phyloP scores from a whole-genome alignment of 2,113 vertebrate species.

The Rhombomys opimus region DNA sequence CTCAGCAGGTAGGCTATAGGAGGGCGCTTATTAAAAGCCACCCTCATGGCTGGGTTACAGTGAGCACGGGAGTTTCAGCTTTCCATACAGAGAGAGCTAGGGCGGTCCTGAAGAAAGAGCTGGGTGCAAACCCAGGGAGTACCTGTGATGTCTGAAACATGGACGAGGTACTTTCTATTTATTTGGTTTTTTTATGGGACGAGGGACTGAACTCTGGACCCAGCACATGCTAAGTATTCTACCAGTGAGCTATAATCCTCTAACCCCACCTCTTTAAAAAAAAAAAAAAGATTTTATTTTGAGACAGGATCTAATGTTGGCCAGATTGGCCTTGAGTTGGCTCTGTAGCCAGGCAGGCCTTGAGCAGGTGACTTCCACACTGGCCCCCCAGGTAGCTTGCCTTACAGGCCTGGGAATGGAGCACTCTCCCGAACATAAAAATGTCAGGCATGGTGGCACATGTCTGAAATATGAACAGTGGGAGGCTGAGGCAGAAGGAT shows the following conservation, averaged over 20 bases:
- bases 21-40: background rate
- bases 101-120: accelerated
- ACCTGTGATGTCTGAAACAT: accelerated
- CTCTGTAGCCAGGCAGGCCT: background rate
- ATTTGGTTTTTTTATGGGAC: background rate
- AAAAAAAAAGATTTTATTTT: background rate
- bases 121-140: accelerated
- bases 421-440: background rate
- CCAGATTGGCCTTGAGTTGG: background rate
- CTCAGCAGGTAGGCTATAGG: background rate
- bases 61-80: background rate
- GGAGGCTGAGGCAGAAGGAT: background rate
- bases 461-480: background rate
- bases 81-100: accelerated
- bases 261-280: background rate
- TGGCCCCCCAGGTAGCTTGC: background rate
- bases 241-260: background rate
- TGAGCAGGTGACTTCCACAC: background rate
- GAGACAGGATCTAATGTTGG: background rate
- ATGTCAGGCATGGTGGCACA: no score
- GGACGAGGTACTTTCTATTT: accelerated
- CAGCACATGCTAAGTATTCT: background rate
- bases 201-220: background rate
- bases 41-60: background rate
- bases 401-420: background rate